Conservation (phyloP, 2,113 vertebrate genomes). For the Dromaius novaehollandiae region DNA sequence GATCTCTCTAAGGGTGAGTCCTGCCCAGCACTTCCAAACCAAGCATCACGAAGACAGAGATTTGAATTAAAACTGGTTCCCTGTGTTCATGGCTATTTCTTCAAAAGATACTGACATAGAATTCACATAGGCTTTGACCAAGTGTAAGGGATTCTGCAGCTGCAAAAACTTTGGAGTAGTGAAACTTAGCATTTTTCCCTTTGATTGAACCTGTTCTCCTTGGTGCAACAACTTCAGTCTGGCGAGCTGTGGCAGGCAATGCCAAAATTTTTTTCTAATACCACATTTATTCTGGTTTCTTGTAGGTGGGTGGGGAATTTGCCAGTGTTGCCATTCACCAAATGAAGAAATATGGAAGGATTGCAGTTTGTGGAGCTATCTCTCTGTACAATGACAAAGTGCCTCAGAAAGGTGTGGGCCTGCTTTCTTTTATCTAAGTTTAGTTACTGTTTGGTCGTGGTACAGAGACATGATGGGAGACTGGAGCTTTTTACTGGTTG, state of each 20-base stretch:
- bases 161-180: neutral
- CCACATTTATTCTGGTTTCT: neutral
- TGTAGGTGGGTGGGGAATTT: conserved; percentile 88
- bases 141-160: neutral
- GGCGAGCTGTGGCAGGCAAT: neutral
- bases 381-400: conserved; percentile 81
- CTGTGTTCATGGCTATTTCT: neutral
- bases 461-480: neutral
- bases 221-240: neutral
- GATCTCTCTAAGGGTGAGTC: neutral
- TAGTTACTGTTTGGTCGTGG: neutral
- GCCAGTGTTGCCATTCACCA: conserved; percentile 78
- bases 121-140: neutral
- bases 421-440: neutral
- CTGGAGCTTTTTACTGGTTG: neutral
- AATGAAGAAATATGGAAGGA: conserved; percentile 88
- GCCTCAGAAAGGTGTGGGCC: conserved; percentile 79
- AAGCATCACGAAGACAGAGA: neutral
- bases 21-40: neutral
- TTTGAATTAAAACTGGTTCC: neutral
- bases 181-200: neutral
- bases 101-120: neutral
- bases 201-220: neutral
- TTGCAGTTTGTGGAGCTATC: conserved; percentile 88
- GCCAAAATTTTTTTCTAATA: neutral